These are phyloP conservation scores for Penaeus chinensis DNA, from an alignment of 1,140 invertebrate genomes.

Conservation along the genomic window DNA sequence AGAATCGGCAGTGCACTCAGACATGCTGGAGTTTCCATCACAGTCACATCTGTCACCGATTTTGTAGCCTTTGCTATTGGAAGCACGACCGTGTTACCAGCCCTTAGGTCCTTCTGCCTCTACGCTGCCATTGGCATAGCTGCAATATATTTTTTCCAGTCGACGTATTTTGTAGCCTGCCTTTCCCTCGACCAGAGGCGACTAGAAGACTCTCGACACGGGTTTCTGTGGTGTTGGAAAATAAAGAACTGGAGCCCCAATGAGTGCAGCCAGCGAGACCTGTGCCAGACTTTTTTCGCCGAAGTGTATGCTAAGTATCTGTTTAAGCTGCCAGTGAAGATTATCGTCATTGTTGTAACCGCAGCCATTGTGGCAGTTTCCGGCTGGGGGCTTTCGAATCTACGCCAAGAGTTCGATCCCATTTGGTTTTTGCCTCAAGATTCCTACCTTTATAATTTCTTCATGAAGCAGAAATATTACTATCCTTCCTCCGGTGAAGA, in stretches of 20 bases:
- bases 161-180: conserved; percentile 74
- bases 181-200: conserved; percentile 72
- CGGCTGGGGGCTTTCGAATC: conserved; percentile 69
- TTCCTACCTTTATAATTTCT: conserved; percentile 66
- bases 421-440: conserved; percentile 72
- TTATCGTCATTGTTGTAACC: conserved; percentile 69
- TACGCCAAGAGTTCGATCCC: conserved; percentile 73
- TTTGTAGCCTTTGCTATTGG: conserved; percentile 77
- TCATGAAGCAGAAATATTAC: conserved; percentile 60
- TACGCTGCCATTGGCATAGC: conserved; percentile 71
- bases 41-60: conserved; percentile 78
- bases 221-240: conserved; percentile 68
- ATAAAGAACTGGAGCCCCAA: conserved; percentile 69
- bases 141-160: conserved; percentile 72
- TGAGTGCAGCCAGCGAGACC: conserved; percentile 70
- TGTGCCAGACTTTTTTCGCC: conserved; percentile 70
- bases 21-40: conserved; percentile 77
- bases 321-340: conserved; percentile 68
- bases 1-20: conserved; percentile 70
- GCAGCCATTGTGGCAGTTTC: conserved; percentile 65
- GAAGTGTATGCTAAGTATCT: conserved; percentile 70
- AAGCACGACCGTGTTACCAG: conserved; percentile 72
- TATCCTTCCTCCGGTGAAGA: conserved; percentile 59
- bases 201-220: conserved; percentile 69
- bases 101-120: conserved; percentile 71